Conservation (phyloP, 64 coral and sea anemone genomes). For the Porites australiensis region DNA sequence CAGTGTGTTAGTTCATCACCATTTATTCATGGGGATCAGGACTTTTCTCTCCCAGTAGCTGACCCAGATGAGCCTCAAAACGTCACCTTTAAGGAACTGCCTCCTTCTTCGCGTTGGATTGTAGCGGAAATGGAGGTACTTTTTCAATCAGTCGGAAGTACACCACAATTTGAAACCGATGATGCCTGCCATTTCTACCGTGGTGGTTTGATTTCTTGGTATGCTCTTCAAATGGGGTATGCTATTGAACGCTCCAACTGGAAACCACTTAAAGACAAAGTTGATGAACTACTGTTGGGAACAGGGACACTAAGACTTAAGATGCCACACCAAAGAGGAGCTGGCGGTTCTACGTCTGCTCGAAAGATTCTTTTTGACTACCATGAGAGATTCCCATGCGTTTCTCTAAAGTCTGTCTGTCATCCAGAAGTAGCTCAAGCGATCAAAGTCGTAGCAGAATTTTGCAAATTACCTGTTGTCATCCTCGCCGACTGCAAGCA, state of each 20-base stretch:
- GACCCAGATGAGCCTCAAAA: background rate
- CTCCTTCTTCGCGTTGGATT: conserved; percentile 60
- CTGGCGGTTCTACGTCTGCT: conserved; percentile 80
- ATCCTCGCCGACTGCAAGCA: conserved; percentile 60
- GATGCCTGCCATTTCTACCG: conserved; percentile 74
- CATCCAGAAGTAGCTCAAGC: conserved; percentile 35
- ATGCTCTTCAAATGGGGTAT: conserved; percentile 62
- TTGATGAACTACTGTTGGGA: conserved; percentile 21
- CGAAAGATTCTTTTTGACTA: conserved; percentile 61
- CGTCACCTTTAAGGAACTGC: background rate
- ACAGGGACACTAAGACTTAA: conserved; percentile 33
- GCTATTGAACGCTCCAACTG: conserved; percentile 63
- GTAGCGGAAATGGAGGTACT: conserved; percentile 61
- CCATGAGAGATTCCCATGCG: conserved; percentile 61
- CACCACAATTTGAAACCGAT: conserved; percentile 51
- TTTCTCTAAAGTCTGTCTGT: conserved; percentile 54
- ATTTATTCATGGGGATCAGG: conserved; percentile 13
- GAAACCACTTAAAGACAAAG: background rate
- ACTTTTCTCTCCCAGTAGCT: conserved; percentile 69
- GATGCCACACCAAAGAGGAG: conserved; percentile 67
- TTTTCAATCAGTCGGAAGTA: conserved; percentile 49
- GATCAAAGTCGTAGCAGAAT: conserved; percentile 59
- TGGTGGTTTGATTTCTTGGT: conserved; percentile 83
- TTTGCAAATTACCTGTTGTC: conserved; percentile 64
- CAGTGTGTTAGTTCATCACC: conserved; percentile 13